Evolutionary conservation across 2,113 vertebrate species (phyloP), one percentile per base, ranked within the genome.

Genomic region (Myxocyprinus asiaticus): DNA sequence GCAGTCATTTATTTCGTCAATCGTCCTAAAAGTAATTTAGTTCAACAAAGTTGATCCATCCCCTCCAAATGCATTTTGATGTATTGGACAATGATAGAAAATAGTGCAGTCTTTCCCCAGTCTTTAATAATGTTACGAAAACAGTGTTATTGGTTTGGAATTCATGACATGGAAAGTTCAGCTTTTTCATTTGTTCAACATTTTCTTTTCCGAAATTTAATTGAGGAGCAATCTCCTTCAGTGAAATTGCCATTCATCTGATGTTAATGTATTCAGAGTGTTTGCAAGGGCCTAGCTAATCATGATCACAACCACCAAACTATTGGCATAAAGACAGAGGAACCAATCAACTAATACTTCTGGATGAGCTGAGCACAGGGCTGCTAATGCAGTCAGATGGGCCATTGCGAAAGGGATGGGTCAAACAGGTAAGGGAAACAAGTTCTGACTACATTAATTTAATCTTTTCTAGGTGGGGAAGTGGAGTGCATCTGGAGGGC

Each of bases 401-500:
- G 83, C 82, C 75, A 71, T 22, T 63, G 78, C 12, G 68, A 84
- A 67, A 77, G 22, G 76, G 78, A 43, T 72, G 82, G 85, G 87
- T 89, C 85, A 83, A 6, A 67, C 82, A 82, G 82, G 66, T 62
- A 83, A 51, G 79, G 68, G 65, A 62, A 74, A 61, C 83, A 84
- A 77, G 81, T 85, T 86, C 63, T 81, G 83, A 69, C 84, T 83
- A 83, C 82, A 85, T 50, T 66, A 59, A 87, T 90, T 86, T 90
- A 75, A 76, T 89, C 83, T 88, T 85, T 77, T 73, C 62, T 93
- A 99, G 98, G 95, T 99, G 61, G 98, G 98, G 78, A 96, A 96
- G n/a, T 99, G 98, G 98, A 98, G 94, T 90, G 93, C 90, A 14
- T 91, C 93, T 0, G 95, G 96, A 0, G 98, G 98, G 10, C 91